A percentile compares a stretch with the other conserved stretches of the same genome.
Evolutionary conservation across 2,888 invertebrate species (phyloP).

Genomic region (Drosophila rellima): DNA sequence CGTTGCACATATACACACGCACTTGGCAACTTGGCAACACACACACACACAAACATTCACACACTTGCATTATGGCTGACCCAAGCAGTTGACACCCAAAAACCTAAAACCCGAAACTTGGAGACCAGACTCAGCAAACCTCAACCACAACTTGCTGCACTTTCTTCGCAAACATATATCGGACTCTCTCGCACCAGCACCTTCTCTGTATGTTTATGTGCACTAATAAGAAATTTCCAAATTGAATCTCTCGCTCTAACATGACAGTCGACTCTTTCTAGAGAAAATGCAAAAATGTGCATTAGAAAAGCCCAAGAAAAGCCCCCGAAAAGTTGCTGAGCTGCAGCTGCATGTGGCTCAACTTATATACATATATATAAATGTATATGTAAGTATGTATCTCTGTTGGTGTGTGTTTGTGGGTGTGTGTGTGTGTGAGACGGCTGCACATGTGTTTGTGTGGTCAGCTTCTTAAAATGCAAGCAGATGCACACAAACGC

Average conservation of each 20-base stretch:
- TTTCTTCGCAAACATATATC: constrained; percentile 66
- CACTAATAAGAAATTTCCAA: constrained; percentile 78
- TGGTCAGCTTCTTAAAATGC: constrained; percentile 72
- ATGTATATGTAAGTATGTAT: constrained; percentile 1
- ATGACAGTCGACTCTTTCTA: constrained; percentile 70
- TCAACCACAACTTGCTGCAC: constrained; percentile 70
- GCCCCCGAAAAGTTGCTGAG: constrained; percentile 59
- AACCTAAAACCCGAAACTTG: constrained; percentile 24
- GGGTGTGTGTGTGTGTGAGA: constrained; percentile 22
- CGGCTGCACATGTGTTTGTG: constrained; percentile 34
- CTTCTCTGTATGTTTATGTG: constrained; percentile 4
- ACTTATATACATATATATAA: constrained; percentile 22
- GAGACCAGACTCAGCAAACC: constrained; percentile 42
- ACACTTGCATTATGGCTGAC: constrained; percentile 38
- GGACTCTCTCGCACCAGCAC: constrained; percentile 47
- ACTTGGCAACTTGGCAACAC: neutral
- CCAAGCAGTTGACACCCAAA: constrained; percentile 49
- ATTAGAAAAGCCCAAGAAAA: constrained; percentile 80
- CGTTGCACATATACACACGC: neutral
- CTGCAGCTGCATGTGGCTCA: constrained; percentile 40
- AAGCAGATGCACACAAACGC: constrained; percentile 46
- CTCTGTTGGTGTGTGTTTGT: no score
- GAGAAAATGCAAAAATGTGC: constrained; percentile 79
- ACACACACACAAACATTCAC: constrained; percentile 9
- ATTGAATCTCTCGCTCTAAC: constrained; percentile 69